These are phyloP conservation scores for Melopsittacus undulatus DNA, from an alignment of 2,797 vertebrate genomes.

Conservation along the genomic window DNA sequence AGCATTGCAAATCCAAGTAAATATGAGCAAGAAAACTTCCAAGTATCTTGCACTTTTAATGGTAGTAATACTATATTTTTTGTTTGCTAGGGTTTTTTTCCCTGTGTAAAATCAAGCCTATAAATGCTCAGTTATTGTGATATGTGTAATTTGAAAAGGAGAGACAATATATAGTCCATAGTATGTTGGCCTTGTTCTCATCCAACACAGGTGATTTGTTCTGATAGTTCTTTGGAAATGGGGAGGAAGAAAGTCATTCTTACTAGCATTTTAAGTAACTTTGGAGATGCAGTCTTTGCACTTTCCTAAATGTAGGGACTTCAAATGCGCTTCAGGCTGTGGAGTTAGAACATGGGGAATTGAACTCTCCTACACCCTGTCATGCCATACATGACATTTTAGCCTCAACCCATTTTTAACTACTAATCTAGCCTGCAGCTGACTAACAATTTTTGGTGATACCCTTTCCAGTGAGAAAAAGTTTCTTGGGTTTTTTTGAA, in stretches of 20 bases:
- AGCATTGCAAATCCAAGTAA: not conserved
- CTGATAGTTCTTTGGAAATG: not conserved
- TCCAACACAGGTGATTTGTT: not conserved
- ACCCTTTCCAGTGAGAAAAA: not conserved
- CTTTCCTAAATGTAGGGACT: not conserved
- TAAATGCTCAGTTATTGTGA: not conserved
- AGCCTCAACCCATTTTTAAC: not conserved
- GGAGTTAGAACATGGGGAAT: not conserved
- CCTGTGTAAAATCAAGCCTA: not conserved
- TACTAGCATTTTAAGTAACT: not conserved
- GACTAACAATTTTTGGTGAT: not conserved
- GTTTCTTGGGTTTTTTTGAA: not conserved
- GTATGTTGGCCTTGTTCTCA: not conserved
- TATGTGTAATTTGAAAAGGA: not conserved
- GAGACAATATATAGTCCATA: not conserved
- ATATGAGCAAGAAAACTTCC: not conserved
- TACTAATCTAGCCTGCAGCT: not conserved
- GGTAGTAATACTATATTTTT: not conserved
- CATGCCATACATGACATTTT: not conserved
- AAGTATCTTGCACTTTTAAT: not conserved
- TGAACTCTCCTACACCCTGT: not conserved
- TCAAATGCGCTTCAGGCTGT: not conserved
- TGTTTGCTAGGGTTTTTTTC: not conserved
- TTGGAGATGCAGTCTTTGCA: not conserved
- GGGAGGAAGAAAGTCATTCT: not conserved